Conservation (phyloP, 2,888 invertebrate species). For the Cryptocephalus primarius region DNA sequence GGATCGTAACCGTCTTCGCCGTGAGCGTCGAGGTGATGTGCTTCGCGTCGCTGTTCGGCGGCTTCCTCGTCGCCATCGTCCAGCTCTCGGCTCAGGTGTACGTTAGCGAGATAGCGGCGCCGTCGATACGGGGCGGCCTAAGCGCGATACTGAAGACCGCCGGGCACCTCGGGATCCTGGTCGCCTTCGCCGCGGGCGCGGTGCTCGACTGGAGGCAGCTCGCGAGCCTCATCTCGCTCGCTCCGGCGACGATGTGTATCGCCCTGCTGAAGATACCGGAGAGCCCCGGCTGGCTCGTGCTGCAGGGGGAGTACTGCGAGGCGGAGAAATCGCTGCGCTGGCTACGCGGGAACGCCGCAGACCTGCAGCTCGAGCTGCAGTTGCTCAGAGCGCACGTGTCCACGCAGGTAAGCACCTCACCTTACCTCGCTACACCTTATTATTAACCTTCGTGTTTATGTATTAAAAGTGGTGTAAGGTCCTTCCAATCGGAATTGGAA, state of each 20-base stretch:
- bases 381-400: constrained; percentile 59
- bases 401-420: constrained; percentile 22
- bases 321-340: constrained; percentile 64
- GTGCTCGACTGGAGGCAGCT: constrained; percentile 77
- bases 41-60: constrained; percentile 74
- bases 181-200: constrained; percentile 74
- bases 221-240: constrained; percentile 64
- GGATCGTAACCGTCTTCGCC: constrained; percentile 71
- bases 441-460: too few relatives aligned
- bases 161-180: constrained; percentile 74
- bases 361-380: constrained; percentile 63
- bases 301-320: constrained; percentile 64
- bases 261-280: constrained; percentile 75
- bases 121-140: constrained; percentile 74
- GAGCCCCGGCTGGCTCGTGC: constrained; percentile 74
- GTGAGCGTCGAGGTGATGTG: constrained; percentile 71
- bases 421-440: too few relatives aligned
- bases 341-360: constrained; percentile 67
- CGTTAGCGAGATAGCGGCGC: constrained; percentile 83
- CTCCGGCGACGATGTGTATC: constrained; percentile 65
- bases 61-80: constrained; percentile 40
- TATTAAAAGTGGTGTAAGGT: too few relatives aligned
- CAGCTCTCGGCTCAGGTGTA: constrained; percentile 52
- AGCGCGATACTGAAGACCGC: constrained; percentile 79
- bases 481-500: too few relatives aligned